phyloP scores from a whole-genome alignment of 2,113 vertebrate species.

The Mus musculus region DNA sequence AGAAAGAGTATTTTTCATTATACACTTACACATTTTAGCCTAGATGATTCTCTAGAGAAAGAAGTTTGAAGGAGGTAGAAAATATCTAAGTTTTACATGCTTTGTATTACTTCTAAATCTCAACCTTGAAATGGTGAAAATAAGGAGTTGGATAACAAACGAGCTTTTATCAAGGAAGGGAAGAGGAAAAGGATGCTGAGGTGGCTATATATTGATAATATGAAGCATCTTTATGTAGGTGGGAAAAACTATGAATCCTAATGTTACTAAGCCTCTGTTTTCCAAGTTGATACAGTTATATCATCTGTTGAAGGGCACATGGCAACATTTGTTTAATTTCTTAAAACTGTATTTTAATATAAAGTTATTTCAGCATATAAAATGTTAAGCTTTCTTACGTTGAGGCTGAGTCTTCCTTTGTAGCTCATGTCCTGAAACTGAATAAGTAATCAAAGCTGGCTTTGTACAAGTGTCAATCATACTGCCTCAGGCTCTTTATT shows the following conservation, averaged over 20 bases:
- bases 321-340: background rate
- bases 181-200: fast-evolving
- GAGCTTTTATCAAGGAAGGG: background rate
- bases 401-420: background rate
- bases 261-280: background rate
- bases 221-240: background rate
- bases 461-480: background rate
- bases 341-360: background rate
- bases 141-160: background rate
- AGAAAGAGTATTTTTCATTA: background rate
- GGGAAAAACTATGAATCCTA: background rate
- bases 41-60: background rate
- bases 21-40: background rate
- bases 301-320: background rate
- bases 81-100: background rate
- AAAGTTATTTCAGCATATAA: background rate
- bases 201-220: background rate
- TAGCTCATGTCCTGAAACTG: background rate
- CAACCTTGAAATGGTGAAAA: background rate
- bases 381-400: background rate
- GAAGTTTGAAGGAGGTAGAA: background rate
- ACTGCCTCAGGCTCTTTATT: no score
- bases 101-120: background rate
- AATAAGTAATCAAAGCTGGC: background rate
- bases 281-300: background rate